Evolutionary conservation across 2,888 invertebrate genomes (phyloP).

Genomic region (Boloria euphrosyne): DNA sequence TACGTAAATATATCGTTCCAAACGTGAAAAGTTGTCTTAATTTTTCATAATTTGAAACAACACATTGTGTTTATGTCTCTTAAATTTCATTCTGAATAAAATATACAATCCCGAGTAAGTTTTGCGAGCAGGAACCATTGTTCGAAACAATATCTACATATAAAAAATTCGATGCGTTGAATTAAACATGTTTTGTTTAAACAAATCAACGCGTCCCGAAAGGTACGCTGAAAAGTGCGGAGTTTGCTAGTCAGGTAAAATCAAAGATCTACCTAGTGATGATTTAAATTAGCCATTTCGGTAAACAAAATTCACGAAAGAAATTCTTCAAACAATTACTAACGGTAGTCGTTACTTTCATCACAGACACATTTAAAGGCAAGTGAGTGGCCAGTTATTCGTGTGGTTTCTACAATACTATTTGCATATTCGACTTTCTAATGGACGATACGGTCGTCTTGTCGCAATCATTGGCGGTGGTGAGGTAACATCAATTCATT

Average conservation of each 20-base stretch:
- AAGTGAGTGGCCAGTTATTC: constrained; percentile 81
- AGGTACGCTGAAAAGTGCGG: constrained; percentile 30
- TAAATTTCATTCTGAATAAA: too few species aligned
- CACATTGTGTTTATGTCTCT: too few species aligned
- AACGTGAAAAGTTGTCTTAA: too few species aligned
- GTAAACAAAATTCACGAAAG: constrained; percentile 58
- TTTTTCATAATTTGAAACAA: too few species aligned
- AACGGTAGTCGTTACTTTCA: constrained; percentile 81
- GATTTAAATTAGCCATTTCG: constrained; percentile 50
- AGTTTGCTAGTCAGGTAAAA: not conserved
- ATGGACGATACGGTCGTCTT: constrained; percentile 80
- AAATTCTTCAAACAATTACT: constrained; percentile 76
- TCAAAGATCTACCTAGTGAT: not conserved
- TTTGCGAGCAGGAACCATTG: constrained; percentile 46
- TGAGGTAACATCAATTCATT: constrained; percentile 80
- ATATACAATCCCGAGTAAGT: too few species aligned
- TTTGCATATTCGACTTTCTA: constrained; percentile 83
- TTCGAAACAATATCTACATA: constrained; percentile 53
- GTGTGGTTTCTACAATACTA: constrained; percentile 82
- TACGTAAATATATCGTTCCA: not conserved
- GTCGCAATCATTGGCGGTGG: constrained; percentile 76
- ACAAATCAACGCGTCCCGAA: constrained; percentile 52
- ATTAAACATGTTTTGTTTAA: constrained; percentile 57
- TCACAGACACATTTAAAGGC: constrained; percentile 79
- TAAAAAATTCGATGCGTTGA: constrained; percentile 62